A percentile compares a stretch with the other conserved stretches of the same genome.
Conservation (phyloP, 2,113 vertebrate species). For the Atrichornis clamosus region DNA sequence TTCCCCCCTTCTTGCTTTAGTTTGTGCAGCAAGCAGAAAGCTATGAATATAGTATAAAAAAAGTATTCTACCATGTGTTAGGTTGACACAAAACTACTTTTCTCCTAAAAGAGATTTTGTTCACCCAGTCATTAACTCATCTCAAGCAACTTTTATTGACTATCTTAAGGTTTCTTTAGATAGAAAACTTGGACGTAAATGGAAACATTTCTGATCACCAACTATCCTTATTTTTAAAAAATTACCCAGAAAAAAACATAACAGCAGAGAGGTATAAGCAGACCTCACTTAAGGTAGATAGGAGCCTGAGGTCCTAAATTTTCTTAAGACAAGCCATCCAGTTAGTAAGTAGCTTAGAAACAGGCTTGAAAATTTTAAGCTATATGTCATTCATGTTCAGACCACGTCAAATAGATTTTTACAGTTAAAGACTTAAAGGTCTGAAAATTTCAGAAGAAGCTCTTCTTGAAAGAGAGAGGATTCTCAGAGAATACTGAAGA, state of each 20-base stretch:
- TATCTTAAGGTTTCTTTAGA: neutral
- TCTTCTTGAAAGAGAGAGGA: neutral
- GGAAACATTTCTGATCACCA: neutral
- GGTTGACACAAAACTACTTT: neutral
- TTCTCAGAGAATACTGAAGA: neutral
- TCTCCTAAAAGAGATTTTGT: neutral
- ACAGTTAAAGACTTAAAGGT: neutral
- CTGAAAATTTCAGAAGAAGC: neutral
- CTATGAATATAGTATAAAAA: neutral
- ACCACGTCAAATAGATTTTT: neutral
- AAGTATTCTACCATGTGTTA: neutral
- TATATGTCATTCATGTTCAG: neutral
- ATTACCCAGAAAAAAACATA: neutral
- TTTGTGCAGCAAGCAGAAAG: neutral
- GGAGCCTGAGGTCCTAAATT: neutral
- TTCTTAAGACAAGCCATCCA: neutral
- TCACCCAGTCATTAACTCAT: neutral
- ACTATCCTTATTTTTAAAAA: neutral
- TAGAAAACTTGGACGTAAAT: neutral
- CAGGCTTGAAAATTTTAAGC: neutral
- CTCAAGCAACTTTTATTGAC: neutral
- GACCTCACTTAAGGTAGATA: neutral
- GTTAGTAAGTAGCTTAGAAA: neutral
- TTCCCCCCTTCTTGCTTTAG: neutral
- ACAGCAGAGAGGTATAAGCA: neutral